A percentile compares a stretch with the other conserved stretches of the same genome.
Conservation (phyloP, 2,888 invertebrate species). For the Limnephilus marmoratus region DNA sequence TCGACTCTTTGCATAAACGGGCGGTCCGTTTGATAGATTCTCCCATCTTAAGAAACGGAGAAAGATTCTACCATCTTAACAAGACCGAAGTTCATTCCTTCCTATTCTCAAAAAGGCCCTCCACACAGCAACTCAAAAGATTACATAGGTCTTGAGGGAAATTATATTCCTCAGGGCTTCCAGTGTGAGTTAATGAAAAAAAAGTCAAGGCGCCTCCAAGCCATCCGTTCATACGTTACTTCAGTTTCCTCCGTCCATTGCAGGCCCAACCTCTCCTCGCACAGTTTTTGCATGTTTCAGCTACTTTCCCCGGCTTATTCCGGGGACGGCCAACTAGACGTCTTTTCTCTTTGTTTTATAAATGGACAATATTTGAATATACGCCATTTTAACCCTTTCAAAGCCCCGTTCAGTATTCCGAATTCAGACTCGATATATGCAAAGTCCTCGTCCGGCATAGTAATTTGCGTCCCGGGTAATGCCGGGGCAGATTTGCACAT, state of each 20-base stretch:
- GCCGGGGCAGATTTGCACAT: not conserved
- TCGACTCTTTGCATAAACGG: too few species aligned
- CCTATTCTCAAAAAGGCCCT: too few species aligned
- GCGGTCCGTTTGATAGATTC: too few species aligned
- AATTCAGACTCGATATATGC: not conserved
- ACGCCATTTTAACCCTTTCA: constrained; percentile 7
- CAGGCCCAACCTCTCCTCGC: not conserved
- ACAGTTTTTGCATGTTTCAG: not conserved
- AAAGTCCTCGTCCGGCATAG: not conserved
- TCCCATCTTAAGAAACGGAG: too few species aligned
- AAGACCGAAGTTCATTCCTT: too few species aligned
- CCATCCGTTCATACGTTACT: too few species aligned
- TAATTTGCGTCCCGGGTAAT: not conserved
- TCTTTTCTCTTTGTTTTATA: not conserved
- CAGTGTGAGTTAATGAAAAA: too few species aligned
- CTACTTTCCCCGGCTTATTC: not conserved
- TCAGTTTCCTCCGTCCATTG: not conserved
- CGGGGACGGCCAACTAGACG: not conserved
- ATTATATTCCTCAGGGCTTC: too few species aligned
- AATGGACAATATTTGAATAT: constrained; percentile 17
- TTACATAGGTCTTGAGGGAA: too few species aligned
- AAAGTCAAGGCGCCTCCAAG: too few species aligned
- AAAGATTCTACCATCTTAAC: too few species aligned
- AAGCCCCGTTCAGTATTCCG: not conserved
- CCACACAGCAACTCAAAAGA: too few species aligned